Conservation (phyloP, 2,113 vertebrate genomes). For the Cavia aperea region DNA sequence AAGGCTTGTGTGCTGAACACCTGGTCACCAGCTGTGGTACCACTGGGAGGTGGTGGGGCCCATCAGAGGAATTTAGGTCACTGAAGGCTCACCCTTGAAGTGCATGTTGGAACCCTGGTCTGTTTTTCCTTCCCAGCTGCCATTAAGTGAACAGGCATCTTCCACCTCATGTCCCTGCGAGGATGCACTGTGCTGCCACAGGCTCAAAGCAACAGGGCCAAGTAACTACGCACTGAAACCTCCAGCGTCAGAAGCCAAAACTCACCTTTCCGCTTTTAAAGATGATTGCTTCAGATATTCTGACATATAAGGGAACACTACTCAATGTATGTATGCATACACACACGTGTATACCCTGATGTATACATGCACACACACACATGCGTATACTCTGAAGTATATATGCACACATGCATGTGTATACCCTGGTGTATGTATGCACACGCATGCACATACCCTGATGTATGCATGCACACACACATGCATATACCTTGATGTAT, state of each 20-base stretch:
- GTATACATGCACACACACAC: no score
- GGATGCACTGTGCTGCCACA: neutral
- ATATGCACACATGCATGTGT: accelerated
- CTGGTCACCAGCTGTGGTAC: neutral
- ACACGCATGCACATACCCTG: accelerated
- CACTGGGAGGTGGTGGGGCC: neutral
- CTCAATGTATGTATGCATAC: neutral
- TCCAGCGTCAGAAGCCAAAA: neutral
- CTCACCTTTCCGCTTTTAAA: neutral
- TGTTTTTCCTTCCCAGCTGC: neutral
- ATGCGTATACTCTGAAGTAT: accelerated
- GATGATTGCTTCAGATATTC: neutral
- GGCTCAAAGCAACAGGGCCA: neutral
- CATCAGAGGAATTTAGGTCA: neutral
- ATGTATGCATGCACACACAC: neutral
- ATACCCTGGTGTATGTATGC: neutral
- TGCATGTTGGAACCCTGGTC: neutral
- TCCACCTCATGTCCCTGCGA: neutral
- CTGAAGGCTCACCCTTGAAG: neutral
- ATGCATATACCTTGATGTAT: neutral
- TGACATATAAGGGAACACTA: neutral
- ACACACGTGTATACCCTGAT: neutral
- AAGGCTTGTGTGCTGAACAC: neutral
- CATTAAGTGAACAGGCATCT: no score
- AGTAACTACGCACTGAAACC: neutral